A percentile compares a stretch with the other conserved stretches of the same genome.
These are phyloP conservation scores for Acleris emargana DNA, from an alignment of 2,888 invertebrate genomes.

Conservation along the genomic window DNA sequence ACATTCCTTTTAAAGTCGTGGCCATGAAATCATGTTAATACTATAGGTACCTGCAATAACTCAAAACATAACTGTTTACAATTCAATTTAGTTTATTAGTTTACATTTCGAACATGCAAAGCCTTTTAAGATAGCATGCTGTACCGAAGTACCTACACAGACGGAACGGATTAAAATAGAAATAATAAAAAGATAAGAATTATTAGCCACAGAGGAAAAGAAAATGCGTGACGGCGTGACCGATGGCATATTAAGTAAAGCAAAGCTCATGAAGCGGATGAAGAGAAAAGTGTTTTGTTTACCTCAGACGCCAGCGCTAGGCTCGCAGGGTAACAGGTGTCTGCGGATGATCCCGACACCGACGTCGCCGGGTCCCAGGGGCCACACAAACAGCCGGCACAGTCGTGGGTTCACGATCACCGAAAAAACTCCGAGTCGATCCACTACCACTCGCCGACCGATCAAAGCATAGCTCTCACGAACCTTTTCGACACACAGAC, in stretches of 20 bases:
- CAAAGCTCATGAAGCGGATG: conserved; percentile 7
- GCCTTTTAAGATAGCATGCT: neutral
- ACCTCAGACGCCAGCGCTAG: conserved; percentile 43
- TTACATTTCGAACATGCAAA: conserved; percentile 12
- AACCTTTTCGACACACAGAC: conserved; percentile 80
- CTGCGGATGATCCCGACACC: conserved; percentile 46
- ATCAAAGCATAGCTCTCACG: conserved; percentile 80
- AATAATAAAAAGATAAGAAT: conserved; percentile 38
- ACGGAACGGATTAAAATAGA: conserved; percentile 26
- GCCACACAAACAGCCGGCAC: conserved; percentile 51
- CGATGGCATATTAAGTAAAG: conserved; percentile 28
- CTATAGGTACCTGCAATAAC: too few species aligned
- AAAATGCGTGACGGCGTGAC: conserved; percentile 42
- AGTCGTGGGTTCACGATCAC: conserved; percentile 61
- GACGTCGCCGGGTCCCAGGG: conserved; percentile 47
- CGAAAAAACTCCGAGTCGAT: conserved; percentile 57
- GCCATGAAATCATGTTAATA: too few species aligned
- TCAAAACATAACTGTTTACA: neutral
- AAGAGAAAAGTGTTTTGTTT: conserved; percentile 21
- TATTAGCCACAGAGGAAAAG: conserved; percentile 37
- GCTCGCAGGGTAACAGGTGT: conserved; percentile 50
- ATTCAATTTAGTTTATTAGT: neutral
- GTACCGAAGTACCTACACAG: neutral
- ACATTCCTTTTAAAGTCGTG: too few species aligned
- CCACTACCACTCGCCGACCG: conserved; percentile 74